Conservation (phyloP, 2,888 invertebrate genomes). For the Autographa pulchrina region DNA sequence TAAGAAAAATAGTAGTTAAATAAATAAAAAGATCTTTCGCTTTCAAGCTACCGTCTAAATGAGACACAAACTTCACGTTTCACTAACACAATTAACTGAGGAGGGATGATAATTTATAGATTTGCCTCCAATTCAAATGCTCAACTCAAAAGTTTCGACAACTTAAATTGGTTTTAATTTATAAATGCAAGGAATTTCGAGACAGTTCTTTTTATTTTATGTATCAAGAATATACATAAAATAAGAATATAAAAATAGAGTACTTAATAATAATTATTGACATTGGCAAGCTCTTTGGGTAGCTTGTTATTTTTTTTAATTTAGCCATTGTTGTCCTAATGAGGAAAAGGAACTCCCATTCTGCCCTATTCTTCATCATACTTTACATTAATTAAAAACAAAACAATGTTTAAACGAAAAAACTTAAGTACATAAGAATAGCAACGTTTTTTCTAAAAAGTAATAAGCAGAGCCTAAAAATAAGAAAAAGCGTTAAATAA, state of each 20-base stretch:
- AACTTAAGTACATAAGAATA: background rate
- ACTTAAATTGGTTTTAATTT: conserved; percentile 54
- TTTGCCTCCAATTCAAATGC: conserved; percentile 53
- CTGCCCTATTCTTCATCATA: too few relatives aligned
- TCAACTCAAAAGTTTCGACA: conserved; percentile 34
- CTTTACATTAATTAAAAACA: too few relatives aligned
- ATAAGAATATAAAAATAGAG: too few relatives aligned
- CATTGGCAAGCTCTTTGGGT: too few relatives aligned
- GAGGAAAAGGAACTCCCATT: too few relatives aligned
- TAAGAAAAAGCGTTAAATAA: conserved; percentile 16
- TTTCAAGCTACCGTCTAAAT: conserved; percentile 35
- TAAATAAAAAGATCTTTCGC: conserved; percentile 32
- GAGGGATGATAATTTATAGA: conserved; percentile 58
- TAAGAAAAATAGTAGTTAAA: too few relatives aligned
- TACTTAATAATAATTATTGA: too few relatives aligned
- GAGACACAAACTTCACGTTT: conserved; percentile 41
- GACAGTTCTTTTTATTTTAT: background rate
- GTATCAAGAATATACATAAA: too few relatives aligned
- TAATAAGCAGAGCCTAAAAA: background rate
- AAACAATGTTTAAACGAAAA: background rate
- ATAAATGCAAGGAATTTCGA: background rate
- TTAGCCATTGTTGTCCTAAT: too few relatives aligned
- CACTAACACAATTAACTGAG: conserved; percentile 45
- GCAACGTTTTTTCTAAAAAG: background rate
- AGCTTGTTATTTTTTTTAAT: too few relatives aligned